Evolutionary conservation across 2,797 vertebrate species (phyloP).

Genomic region (Astyanax mexicanus): DNA sequence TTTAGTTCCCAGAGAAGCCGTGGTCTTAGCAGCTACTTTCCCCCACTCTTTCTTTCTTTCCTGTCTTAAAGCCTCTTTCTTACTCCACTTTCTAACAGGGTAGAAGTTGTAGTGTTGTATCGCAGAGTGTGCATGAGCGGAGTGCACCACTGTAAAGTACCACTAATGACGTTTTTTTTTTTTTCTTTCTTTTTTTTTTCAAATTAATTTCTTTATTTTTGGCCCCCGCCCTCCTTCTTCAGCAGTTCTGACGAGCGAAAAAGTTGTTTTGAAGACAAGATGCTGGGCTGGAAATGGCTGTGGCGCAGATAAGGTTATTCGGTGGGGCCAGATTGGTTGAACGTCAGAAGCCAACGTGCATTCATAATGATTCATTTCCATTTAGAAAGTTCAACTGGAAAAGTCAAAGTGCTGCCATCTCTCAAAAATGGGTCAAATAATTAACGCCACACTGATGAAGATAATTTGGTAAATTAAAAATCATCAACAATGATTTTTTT

Average conservation of each 20-base stretch:
- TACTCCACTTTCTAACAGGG: not conserved
- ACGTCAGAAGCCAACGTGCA: not conserved
- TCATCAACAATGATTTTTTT: constrained; percentile 69
- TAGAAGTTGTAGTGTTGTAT: not conserved
- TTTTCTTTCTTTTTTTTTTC: constrained; percentile 1
- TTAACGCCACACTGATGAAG: constrained; percentile 77
- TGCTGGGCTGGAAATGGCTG: not conserved
- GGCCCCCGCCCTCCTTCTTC: not conserved
- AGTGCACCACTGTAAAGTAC: no score
- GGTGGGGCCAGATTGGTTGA: constrained; percentile 56
- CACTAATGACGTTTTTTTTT: constrained; percentile 15
- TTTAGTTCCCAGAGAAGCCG: constrained; percentile 42
- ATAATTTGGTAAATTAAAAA: constrained; percentile 79
- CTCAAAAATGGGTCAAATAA: constrained; percentile 77
- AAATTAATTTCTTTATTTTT: not conserved
- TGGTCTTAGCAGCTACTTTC: constrained; percentile 22
- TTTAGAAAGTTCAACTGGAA: constrained; percentile 61
- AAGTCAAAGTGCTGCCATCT: constrained; percentile 72
- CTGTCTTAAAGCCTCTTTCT: not conserved
- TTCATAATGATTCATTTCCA: constrained; percentile 54
- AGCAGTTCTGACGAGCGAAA: not conserved
- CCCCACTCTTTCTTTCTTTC: no score
- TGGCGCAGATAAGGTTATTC: constrained; percentile 69
- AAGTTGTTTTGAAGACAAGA: constrained; percentile 8
- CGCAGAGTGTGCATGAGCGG: not conserved